phyloP scores from a whole-genome alignment of 2,113 vertebrate genomes.

The Patagioenas fasciata region DNA sequence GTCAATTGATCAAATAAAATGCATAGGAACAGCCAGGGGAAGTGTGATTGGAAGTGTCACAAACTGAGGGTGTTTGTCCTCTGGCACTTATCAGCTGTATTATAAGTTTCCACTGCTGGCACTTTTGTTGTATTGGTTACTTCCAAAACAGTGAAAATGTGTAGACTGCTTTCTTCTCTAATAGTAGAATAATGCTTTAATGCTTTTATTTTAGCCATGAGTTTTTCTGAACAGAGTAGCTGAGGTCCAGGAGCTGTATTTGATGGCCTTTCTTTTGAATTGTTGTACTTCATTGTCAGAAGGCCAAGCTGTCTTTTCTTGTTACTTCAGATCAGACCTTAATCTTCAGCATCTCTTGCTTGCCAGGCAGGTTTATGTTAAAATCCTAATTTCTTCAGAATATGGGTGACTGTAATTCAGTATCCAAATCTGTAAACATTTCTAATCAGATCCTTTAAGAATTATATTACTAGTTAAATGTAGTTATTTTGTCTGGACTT shows the following conservation, averaged over 20 bases:
- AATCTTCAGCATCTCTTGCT: neutral
- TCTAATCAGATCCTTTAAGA: neutral
- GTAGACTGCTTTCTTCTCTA: neutral
- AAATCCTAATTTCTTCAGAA: neutral
- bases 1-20: neutral
- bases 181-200: neutral
- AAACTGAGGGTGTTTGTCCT: neutral
- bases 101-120: neutral
- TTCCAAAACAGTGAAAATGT: neutral
- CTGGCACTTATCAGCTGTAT: neutral
- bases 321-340: neutral
- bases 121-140: neutral
- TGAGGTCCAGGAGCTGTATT: neutral
- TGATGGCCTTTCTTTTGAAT: neutral
- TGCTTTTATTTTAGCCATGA: neutral
- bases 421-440: neutral
- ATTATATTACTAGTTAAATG: neutral
- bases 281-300: neutral
- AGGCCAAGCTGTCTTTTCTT: neutral
- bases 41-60: neutral
- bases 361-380: neutral
- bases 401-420: neutral
- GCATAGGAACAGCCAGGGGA: neutral
- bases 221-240: neutral
- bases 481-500: neutral